phyloP scores from a whole-genome alignment of 2,797 vertebrate species.

The Ptychadena robeensis region DNA sequence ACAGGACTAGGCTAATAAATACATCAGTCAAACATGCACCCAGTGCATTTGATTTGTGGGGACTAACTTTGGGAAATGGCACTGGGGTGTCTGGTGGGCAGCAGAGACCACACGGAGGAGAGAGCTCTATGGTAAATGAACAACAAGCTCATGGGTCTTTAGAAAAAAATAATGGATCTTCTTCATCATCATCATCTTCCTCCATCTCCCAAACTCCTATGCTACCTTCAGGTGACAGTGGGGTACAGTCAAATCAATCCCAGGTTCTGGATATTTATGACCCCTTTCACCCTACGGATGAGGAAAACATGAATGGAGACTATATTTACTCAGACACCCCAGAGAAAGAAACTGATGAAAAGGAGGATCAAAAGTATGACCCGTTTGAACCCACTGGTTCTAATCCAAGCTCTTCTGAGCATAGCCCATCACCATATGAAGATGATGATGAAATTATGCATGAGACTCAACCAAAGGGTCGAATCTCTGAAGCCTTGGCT shows the following conservation, averaged over 20 bases:
- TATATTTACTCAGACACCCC: slow-evolving; percentile 64
- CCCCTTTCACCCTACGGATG: slow-evolving; percentile 87
- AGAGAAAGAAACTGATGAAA: slow-evolving; percentile 68
- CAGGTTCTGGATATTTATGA: slow-evolving; percentile 83
- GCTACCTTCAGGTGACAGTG: slow-evolving; percentile 50
- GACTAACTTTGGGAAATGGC: slow-evolving; percentile 71
- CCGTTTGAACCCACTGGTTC: slow-evolving; percentile 95
- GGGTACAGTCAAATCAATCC: slow-evolving; percentile 63
- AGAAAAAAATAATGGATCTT: slow-evolving; percentile 70
- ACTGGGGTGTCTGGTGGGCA: slow-evolving; percentile 64
- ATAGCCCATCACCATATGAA: slow-evolving; percentile 70
- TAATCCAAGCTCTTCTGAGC: slow-evolving; percentile 77
- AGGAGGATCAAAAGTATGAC: slow-evolving; percentile 89
- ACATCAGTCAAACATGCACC: slow-evolving; percentile 33
- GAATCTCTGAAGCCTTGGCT: slow-evolving; percentile 74
- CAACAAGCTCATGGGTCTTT: slow-evolving; percentile 59
- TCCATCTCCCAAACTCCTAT: slow-evolving; percentile 73
- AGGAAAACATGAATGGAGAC: slow-evolving; percentile 69
- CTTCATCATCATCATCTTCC: slow-evolving; percentile 82
- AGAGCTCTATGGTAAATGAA: slow-evolving; percentile 56
- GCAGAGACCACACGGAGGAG: slow-evolving; percentile 64
- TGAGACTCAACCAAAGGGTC: slow-evolving; percentile 72
- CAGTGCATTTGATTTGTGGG: slow-evolving; percentile 37
- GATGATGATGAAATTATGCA: slow-evolving; percentile 65
- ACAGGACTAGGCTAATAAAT: slow-evolving; percentile 22